Evolutionary conservation across 2,113 vertebrate species (phyloP), one percentile per base, ranked within the genome.

Genomic region (Asarcornis scutulata): DNA sequence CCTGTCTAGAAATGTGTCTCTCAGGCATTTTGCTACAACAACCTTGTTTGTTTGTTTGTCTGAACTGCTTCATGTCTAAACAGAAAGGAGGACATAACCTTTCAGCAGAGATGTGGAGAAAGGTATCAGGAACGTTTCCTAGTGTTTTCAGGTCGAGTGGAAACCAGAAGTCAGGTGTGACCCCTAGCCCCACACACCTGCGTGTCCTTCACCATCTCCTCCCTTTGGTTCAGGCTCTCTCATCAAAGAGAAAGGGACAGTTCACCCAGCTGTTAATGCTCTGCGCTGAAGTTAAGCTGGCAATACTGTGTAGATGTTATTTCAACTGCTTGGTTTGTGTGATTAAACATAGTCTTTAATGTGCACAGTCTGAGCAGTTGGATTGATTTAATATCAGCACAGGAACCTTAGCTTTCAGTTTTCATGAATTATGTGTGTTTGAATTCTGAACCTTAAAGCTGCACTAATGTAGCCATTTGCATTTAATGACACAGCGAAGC

Each of bases 381-480:
- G 9, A 92, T 88, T 93, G 81, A 95, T 88, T 90, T 95, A 82
- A 84, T 42, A 88, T 77, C 36, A 72, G 27, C 63, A 42, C 2
- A 2, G 72, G 46, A 96, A 86, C 36, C 75, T 78, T 13, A 60
- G 69, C 89, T 93, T 96, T 92, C 73, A 78, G 52, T 83, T 93
- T 94, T 85, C 78, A 62, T 83, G 71, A 92, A 69, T 91, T 92
- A 91, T 32, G 23, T 67, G 67, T 84, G 34, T 88, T 95, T 94
- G 72, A 96, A 85, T 96, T 77, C 84, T 71, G 85, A 96, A 83
- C 72, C 60, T 93, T 79, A 80, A 73, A 62, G 59, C 44, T 71
- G 46, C 80, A 63, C 82, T 93, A 74, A 77, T 73, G 67, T 85
- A 88, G 74, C 55, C 27, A 91, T 89, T 96, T 84, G 62, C 77